Percentiles rank a stretch among this genome's conserved stretches.
Conservation (phyloP, 2,888 invertebrate genomes). For the Cataglyphis rosenhaueri region DNA sequence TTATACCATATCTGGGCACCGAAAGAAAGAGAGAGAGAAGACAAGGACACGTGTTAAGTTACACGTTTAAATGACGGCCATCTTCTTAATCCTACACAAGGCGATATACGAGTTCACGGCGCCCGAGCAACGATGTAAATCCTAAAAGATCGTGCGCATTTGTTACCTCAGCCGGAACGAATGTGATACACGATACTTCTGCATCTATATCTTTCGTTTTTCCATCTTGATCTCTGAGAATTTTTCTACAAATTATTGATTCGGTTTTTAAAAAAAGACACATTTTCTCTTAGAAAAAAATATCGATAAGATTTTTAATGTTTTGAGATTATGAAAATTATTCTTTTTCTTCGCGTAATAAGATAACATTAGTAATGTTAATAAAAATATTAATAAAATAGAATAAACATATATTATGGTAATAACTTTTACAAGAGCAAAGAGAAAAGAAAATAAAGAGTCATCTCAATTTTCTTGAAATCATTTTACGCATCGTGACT, state of each 20-base stretch:
- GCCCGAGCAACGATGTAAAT: slow-evolving; percentile 37
- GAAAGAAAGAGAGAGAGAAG: neutral
- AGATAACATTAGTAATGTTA: neutral
- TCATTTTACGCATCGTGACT: slow-evolving; percentile 17
- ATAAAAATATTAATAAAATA: neutral
- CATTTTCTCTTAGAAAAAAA: neutral
- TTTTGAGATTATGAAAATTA: neutral
- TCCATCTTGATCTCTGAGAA: neutral
- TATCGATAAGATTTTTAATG: neutral
- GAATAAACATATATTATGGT: neutral
- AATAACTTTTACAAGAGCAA: neutral
- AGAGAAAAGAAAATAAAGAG: neutral
- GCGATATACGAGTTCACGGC: slow-evolving; percentile 23
- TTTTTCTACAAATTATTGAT: slow-evolving; percentile 2
- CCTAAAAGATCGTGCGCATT: slow-evolving; percentile 38
- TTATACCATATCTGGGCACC: slow-evolving; percentile 34
- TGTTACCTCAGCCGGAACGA: slow-evolving; percentile 35
- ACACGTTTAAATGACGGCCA: slow-evolving; percentile 29
- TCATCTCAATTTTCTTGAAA: neutral
- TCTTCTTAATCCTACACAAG: neutral
- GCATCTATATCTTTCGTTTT: slow-evolving; percentile 6
- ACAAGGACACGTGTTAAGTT: slow-evolving; percentile 46
- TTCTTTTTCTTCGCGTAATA: neutral
- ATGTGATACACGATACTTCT: slow-evolving; percentile 12
- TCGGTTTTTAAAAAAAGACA: neutral